Evolutionary conservation across 2,113 vertebrate species (phyloP), one percentile per base, ranked within the genome.

Genomic region (Thomomys bottae): DNA sequence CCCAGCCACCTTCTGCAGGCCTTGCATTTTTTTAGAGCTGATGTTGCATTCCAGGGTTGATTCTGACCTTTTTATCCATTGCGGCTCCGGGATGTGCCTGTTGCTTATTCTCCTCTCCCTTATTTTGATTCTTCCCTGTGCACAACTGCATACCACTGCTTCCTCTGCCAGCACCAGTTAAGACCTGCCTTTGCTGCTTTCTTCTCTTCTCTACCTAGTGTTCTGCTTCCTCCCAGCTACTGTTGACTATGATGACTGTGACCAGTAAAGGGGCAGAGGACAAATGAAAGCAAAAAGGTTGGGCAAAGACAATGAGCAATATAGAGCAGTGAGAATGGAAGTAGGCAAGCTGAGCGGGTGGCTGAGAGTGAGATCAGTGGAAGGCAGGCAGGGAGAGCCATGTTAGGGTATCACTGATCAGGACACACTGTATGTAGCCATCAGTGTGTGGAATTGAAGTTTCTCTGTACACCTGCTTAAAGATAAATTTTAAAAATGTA

Each of bases 21-120:
- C n/a, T 45, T 14, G 8, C 2, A 23, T 12, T 23, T 9, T 3
- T 23, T 32, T 2, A 0, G 5, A 72, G 57, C 8, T 17, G 34
- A 26, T 23, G 2, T 40, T 4, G 6, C 68, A 45, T 32, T 24
- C 28, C n/a, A 10, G 28, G 18, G 30, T 34, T 34, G 70, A 12
- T 34, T 7, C 36, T 23, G 67, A 73, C 21, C 28, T 32, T 24
- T 30, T 17, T 18, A 3, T 36, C 49, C 54, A 3, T 17, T 12
- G 36, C 24, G 67, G 75, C 9, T 36, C 57, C 67, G 1, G 0
- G 36, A 17, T 4, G 8, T 49, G 21, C 68, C 70, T 28, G 36
- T 9, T 38, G 12, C 30, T 66, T 49, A 28, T 18, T 49, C 10
- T 24, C 2, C n/a, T 10, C 23, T 28, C 6, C 49, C 24, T 85